Evolutionary conservation across 2,888 invertebrate species (phyloP).

Genomic region (Mantis religiosa): DNA sequence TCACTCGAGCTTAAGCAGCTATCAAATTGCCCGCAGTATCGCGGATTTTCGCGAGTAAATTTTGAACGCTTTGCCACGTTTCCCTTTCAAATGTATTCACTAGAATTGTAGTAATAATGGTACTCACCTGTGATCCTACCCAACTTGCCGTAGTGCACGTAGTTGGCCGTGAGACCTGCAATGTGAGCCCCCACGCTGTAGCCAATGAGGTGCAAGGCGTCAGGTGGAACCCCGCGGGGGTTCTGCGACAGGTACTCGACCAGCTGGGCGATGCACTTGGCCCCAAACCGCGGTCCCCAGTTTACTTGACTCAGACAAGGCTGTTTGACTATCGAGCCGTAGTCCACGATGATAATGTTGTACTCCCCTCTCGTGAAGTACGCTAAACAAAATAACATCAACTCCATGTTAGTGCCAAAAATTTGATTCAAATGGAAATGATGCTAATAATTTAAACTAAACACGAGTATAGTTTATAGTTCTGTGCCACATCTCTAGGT

Average conservation of each 20-base stretch:
- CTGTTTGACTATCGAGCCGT: constrained; percentile 71
- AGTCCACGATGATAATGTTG: constrained; percentile 85
- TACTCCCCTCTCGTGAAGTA: constrained; percentile 77
- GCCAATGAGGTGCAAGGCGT: constrained; percentile 74
- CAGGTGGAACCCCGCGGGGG: constrained; percentile 70
- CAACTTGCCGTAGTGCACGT: constrained; percentile 68
- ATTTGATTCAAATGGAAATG: too few relatives aligned
- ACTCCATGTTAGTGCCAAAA: not conserved
- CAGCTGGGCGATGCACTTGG: constrained; percentile 74
- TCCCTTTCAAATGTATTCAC: too few relatives aligned
- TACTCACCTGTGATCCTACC: constrained; percentile 73
- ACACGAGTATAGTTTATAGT: too few relatives aligned
- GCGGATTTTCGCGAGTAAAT: too few relatives aligned
- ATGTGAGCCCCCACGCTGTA: constrained; percentile 87
- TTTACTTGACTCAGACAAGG: constrained; percentile 73
- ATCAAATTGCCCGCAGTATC: too few relatives aligned
- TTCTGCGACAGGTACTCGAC: constrained; percentile 73
- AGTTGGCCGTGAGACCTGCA: constrained; percentile 76
- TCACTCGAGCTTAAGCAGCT: too few relatives aligned
- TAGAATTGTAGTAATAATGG: too few relatives aligned
- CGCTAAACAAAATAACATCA: constrained; percentile 45
- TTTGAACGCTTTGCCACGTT: too few relatives aligned
- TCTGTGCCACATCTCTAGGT: too few relatives aligned
- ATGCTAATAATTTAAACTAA: too few relatives aligned
- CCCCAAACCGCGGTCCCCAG: constrained; percentile 51